Evolutionary conservation across 1,140 invertebrate species (phyloP), one percentile per base, ranked within the genome.

Genomic region (Rhyzopertha dominica): DNA sequence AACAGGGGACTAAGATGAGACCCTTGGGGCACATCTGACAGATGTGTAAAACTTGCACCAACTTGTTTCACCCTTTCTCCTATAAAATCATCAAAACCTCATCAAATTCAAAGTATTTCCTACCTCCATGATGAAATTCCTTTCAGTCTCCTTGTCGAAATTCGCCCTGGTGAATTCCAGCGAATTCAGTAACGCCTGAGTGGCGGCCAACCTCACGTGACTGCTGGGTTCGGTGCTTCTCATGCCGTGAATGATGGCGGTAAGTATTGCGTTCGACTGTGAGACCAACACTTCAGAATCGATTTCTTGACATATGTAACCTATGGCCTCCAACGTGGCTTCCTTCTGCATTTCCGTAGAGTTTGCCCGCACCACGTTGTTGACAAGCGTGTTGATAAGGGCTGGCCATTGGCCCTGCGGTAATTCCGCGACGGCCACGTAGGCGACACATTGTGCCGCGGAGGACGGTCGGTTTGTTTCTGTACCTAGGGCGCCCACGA

Each of bases 111-210:
- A n/a, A n/a, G n/a, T n/a, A n/a, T n/a, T n/a, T n/a, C n/a, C n/a
- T n/a, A 96, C 93, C 78, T 99, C 93, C 97, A 99, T 99, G 28
- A 99, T 99, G 64, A 95, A 97, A 70, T 99, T 95, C 56, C 97
- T 76, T 72, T 99, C 96, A 49, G 83, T 80, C 75, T 97, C 93
- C 68, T 91, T 93, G 56, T 97, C 92, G 74, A 99, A 99, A 73
- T 99, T 99, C 10, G 89, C 89, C 74, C 91, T 91, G 5, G 95
- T 99, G 63, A 99, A 99, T 74, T 99, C 97, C 16, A 99, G 69
- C 0, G 96, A 98, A 70, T 99, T 99, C n/a, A 92, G 79, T 10
- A 99, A 74, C 5, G 97, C 96, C 61, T 85, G 95, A 9, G 95
- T 98, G 4, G 97, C 97, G 22, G 96, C 96, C 32, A 98, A 74